phyloP scores from a whole-genome alignment of 1,140 invertebrate species.

The Megalonaias nervosa region DNA sequence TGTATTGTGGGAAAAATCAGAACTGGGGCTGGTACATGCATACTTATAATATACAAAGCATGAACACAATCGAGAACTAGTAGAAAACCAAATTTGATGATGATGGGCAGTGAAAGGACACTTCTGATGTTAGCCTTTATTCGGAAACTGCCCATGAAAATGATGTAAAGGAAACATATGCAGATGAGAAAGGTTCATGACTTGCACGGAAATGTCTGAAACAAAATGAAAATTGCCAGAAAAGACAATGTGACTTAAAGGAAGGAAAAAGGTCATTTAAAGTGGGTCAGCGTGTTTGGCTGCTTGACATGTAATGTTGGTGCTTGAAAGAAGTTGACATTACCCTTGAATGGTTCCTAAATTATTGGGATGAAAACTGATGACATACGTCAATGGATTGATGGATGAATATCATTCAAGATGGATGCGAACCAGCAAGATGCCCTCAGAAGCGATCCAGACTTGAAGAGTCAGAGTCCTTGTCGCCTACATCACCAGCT shows the following conservation, averaged over 20 bases:
- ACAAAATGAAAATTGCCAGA: not conserved
- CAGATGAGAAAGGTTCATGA: constrained; percentile 13
- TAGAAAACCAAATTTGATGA: constrained; percentile 37
- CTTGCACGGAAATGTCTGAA: not conserved
- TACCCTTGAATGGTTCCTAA: too few relatives aligned
- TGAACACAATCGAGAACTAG: constrained; percentile 35
- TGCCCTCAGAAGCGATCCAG: too few relatives aligned
- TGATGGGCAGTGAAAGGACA: constrained; percentile 35
- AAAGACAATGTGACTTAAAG: constrained; percentile 17
- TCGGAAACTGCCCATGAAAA: not conserved
- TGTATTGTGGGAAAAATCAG: constrained; percentile 42
- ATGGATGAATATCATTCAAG: too few relatives aligned
- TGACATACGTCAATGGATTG: too few relatives aligned
- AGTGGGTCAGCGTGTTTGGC: too few relatives aligned
- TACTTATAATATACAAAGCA: constrained; percentile 28
- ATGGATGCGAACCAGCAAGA: too few relatives aligned
- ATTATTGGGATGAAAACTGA: too few relatives aligned
- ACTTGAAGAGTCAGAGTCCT: too few relatives aligned
- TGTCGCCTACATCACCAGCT: too few relatives aligned
- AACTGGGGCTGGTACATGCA: constrained; percentile 40
- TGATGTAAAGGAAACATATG: not conserved
- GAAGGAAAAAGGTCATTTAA: not conserved
- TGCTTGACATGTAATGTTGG: too few relatives aligned
- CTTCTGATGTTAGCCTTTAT: constrained; percentile 27
- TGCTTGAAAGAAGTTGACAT: too few relatives aligned